Evolutionary conservation across 2,888 invertebrate species (phyloP), one percentile per base, ranked within the genome.

Genomic region (Esperia sulphurella): DNA sequence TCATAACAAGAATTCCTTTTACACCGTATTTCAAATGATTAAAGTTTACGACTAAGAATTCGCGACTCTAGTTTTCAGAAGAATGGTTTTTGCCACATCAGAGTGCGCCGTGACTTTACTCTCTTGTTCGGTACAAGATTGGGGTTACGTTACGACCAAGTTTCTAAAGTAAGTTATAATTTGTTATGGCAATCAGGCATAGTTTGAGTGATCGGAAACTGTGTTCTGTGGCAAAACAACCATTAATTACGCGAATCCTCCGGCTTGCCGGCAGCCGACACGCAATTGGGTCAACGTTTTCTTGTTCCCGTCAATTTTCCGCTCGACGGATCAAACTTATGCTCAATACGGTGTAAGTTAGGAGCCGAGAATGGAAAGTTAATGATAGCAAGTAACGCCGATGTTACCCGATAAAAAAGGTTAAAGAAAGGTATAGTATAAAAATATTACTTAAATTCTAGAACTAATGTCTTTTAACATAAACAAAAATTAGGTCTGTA

Each of bases 281-380:
- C 48, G 50, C 51, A 53, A 52, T 53, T 53, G 57, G 60, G 75
- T 72, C 78, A 73, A 74, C 68, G 71, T 72, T 74, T 77, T 71
- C 75, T 71, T 68, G 67, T 62, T 64, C 61, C 62, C 62, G 63
- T 61, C 75, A 79, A 84, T 83, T 84, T 83, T 75, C 71, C 84
- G 80, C 75, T 73, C 71, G 71, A 76, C 77, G 73, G 74, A 75
- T 77, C 77, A 75, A 77, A 80, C 72, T 75, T 68, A 67, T 61
- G 64, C 52, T 56, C 31, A n/a, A 38, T 13, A 35, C 31, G 42
- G 41, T 37, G 21, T 44, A 37, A 48, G 33, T 14, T 14, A 21
- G 1, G 14, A 41, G 43, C 35, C 9, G 9, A 29, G 12, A 14
- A 41, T 41, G 42, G 38, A 14, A 29, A 12, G 13, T 13, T n/a